Conservation (phyloP, 2,113 vertebrate genomes). For the Anoplopoma fimbria region DNA sequence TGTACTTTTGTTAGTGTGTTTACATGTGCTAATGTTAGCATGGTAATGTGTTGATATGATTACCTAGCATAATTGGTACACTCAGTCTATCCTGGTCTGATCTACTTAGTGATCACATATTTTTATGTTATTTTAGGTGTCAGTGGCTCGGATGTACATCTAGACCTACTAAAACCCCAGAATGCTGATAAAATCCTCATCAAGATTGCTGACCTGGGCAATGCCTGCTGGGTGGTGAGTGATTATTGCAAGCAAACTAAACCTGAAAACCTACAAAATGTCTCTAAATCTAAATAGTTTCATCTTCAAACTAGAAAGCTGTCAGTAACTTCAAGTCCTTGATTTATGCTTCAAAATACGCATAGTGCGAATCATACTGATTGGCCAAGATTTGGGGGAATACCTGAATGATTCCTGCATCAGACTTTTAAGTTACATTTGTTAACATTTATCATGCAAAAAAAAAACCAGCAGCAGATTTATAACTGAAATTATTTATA, state of each 20-base stretch:
- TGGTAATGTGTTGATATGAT: not conserved
- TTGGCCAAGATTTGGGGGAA: not conserved
- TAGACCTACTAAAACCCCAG: conserved; percentile 89
- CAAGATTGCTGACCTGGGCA: conserved; percentile 91
- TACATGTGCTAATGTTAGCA: not conserved
- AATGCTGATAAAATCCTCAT: conserved; percentile 88
- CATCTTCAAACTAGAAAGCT: not conserved
- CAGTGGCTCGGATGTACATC: conserved; percentile 81
- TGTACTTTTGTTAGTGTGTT: not conserved
- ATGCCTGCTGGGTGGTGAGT: conserved; percentile 97
- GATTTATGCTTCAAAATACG: not conserved
- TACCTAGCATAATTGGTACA: not conserved
- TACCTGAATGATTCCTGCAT: not conserved
- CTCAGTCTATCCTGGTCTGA: not conserved
- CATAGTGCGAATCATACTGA: not conserved
- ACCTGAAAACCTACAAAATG: not conserved
- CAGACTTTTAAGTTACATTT: not conserved
- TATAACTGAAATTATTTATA: not conserved
- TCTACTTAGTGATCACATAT: not conserved
- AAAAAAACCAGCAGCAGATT: not conserved
- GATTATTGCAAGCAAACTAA: not conserved
- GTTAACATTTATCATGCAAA: not conserved
- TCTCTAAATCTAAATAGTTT: not conserved
- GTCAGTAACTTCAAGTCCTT: not conserved
- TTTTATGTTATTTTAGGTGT: conserved; percentile 46